phyloP scores from a whole-genome alignment of 2,888 invertebrate genomes.

The Limulus polyphemus region DNA sequence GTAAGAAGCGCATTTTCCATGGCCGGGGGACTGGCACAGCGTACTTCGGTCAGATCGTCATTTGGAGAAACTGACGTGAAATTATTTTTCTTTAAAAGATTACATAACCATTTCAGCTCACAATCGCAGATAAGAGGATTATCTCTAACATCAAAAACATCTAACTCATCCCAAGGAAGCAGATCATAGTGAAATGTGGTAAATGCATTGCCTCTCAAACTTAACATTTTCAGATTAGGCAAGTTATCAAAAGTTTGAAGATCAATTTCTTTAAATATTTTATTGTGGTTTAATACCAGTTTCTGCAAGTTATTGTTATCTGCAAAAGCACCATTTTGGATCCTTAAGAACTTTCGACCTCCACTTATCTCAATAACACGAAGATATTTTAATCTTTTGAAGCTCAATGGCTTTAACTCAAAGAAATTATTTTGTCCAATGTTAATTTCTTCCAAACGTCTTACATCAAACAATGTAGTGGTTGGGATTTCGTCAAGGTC shows the following conservation, averaged over 20 bases:
- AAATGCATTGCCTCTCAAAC: conserved; percentile 60
- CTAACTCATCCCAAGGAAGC: conserved; percentile 53
- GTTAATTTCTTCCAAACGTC: conserved; percentile 58
- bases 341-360: conserved; percentile 50
- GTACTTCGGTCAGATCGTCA: conserved; percentile 5
- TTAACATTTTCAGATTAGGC: conserved; percentile 54
- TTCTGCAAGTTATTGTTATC: conserved; percentile 48
- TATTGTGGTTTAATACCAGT: conserved; percentile 53
- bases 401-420: conserved; percentile 54
- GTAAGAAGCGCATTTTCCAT: conserved; percentile 7
- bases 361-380: conserved; percentile 58
- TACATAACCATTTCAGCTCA: conserved; percentile 59
- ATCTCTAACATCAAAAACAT: conserved; percentile 58
- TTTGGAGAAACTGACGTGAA: neutral
- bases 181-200: conserved; percentile 53
- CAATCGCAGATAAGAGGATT: conserved; percentile 77
- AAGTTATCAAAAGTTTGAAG: conserved; percentile 70
- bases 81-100: conserved; percentile 3
- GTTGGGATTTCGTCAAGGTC: conserved; percentile 65
- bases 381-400: conserved; percentile 59
- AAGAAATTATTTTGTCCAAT: conserved; percentile 67
- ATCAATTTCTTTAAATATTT: conserved; percentile 58
- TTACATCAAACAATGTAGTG: conserved; percentile 57
- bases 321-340: conserved; percentile 66
- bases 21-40: conserved; percentile 8